phyloP scores from a whole-genome alignment of 1,140 invertebrate species.

The Babylonia areolata region DNA sequence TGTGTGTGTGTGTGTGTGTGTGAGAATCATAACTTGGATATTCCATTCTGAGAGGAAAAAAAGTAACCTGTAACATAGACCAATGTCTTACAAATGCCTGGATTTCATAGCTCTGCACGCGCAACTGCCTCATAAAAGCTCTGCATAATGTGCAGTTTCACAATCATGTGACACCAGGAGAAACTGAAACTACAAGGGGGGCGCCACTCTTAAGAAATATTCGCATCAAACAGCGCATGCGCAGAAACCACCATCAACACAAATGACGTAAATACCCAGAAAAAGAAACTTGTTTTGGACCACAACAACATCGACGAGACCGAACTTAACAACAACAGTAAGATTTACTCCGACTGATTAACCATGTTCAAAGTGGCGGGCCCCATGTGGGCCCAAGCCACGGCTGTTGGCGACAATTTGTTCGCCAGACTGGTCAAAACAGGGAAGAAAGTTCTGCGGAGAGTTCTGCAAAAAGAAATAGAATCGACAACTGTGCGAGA shows the following conservation, averaged over 20 bases:
- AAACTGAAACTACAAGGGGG: neutral
- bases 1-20: too few species aligned
- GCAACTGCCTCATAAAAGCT: neutral
- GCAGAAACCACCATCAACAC: neutral
- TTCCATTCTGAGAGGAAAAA: neutral
- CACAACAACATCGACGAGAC: neutral
- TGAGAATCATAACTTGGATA: too few species aligned
- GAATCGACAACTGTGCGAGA: neutral
- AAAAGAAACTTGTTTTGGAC: neutral
- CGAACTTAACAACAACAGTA: neutral
- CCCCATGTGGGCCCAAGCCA: conserved; percentile 44
- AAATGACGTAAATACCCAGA: neutral
- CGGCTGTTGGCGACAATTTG: conserved; percentile 28
- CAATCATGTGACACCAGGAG: neutral
- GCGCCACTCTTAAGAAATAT: neutral
- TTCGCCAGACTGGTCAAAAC: conserved; percentile 25
- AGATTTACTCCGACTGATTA: neutral
- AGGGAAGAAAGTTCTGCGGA: conserved; percentile 19
- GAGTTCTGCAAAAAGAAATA: conserved; percentile 19
- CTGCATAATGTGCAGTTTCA: too few species aligned
- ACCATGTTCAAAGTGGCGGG: conserved; percentile 32
- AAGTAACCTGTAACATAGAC: neutral
- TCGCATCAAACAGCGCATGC: neutral
- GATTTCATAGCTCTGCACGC: neutral
- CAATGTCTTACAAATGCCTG: neutral